Evolutionary conservation across 64 coral and sea anemone genomes (phyloP).

Genomic region (Pachyseris speciosa): DNA sequence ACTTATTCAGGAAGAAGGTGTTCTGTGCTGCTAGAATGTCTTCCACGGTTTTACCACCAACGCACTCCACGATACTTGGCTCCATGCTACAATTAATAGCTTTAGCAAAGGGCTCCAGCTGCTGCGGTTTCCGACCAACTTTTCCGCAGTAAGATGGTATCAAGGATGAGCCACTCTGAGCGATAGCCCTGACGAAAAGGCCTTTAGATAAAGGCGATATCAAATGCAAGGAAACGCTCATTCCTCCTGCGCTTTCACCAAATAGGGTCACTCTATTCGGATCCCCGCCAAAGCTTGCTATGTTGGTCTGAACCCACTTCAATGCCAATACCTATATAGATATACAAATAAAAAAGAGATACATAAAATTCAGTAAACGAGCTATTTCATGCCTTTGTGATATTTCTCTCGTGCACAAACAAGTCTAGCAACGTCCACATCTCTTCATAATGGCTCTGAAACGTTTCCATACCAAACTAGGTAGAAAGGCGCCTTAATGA

Average conservation of each 20-base stretch:
- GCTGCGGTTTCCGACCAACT: neutral
- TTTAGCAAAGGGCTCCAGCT: constrained; percentile 2
- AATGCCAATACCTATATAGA: too few relatives aligned
- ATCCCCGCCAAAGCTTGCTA: too few relatives aligned
- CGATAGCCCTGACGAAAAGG: constrained; percentile 39
- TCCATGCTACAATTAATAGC: neutral
- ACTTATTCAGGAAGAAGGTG: neutral
- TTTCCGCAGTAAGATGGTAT: neutral
- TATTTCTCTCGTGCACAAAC: too few relatives aligned
- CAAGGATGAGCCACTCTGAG: constrained; percentile 33
- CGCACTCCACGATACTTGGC: neutral
- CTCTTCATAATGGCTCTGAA: too few relatives aligned
- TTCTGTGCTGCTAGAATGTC: neutral
- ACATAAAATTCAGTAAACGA: too few relatives aligned
- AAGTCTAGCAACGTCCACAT: too few relatives aligned
- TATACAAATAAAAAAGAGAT: too few relatives aligned
- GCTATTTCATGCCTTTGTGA: too few relatives aligned
- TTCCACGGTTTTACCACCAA: neutral
- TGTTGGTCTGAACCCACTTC: too few relatives aligned
- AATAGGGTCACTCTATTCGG: constrained; percentile 65
- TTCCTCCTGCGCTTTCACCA: constrained; percentile 53
- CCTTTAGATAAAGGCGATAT: constrained; percentile 44
- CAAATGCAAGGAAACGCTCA: constrained; percentile 50
- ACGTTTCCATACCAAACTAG: too few relatives aligned
- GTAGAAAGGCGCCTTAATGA: too few relatives aligned